Conservation (phyloP, 2,888 invertebrate genomes). For the Agrotis ipsilon region DNA sequence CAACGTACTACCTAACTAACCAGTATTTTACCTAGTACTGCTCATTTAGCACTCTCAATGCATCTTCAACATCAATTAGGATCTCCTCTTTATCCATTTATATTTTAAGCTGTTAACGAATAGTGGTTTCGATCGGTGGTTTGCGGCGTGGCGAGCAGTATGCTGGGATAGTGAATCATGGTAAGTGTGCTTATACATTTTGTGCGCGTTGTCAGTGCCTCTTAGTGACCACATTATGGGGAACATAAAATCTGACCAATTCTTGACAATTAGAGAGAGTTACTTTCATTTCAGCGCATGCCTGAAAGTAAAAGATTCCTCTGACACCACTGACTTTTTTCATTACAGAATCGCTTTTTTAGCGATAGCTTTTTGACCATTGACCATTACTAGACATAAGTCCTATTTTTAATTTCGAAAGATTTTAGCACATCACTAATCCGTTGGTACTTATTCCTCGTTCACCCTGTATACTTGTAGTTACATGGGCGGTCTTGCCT, state of each 20-base stretch:
- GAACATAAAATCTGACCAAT: no score
- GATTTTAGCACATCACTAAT: neutral
- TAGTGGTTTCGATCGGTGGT: constrained; percentile 54
- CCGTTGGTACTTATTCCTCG: neutral
- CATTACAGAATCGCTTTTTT: neutral
- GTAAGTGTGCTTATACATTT: constrained; percentile 3
- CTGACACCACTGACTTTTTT: neutral
- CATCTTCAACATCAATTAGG: constrained; percentile 31
- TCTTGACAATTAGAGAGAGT: no score
- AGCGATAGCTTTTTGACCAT: no score
- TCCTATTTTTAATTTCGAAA: neutral
- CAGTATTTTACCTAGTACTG: neutral
- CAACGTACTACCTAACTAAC: no score
- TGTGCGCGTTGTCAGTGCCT: no score
- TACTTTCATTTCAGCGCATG: neutral
- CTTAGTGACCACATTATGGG: no score
- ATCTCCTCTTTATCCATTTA: constrained; percentile 28
- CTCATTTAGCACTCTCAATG: constrained; percentile 15
- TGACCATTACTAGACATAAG: no score
- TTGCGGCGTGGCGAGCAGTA: constrained; percentile 35
- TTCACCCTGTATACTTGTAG: constrained; percentile 8
- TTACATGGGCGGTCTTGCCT: constrained; percentile 35
- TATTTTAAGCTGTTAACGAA: constrained; percentile 48
- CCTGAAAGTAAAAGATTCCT: neutral
- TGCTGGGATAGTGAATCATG: constrained; percentile 37